Evolutionary conservation across 2,888 invertebrate species (phyloP).

Genomic region (Thera obeliscata): DNA sequence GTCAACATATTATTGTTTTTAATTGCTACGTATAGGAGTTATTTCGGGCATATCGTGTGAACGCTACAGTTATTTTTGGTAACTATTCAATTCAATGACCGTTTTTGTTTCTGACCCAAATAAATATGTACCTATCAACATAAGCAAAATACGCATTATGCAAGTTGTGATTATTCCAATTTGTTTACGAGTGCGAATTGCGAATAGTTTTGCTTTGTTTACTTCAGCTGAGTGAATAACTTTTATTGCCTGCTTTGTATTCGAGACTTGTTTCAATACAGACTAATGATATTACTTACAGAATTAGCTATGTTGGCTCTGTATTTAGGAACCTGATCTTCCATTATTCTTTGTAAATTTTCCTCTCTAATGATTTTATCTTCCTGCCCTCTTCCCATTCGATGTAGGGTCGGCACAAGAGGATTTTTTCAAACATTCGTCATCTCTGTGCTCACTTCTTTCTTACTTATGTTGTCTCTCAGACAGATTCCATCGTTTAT

Average conservation of each 20-base stretch:
- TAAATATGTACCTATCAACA: no score
- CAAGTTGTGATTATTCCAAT: constrained; percentile 34
- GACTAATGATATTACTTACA: constrained; percentile 31
- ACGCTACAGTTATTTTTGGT: not conserved
- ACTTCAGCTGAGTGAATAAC: constrained; percentile 54
- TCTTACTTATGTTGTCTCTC: no score
- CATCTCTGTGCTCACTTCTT: no score
- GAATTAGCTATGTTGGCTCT: constrained; percentile 17
- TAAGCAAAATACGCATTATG: constrained; percentile 16
- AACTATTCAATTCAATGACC: not conserved
- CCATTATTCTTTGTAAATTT: not conserved
- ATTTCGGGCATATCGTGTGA: constrained; percentile 6
- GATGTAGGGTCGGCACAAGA: no score
- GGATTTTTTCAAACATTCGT: no score
- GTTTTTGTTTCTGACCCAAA: constrained; percentile 22
- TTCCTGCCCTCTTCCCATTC: no score
- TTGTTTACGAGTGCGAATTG: constrained; percentile 39
- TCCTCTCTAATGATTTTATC: not conserved
- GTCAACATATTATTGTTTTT: constrained; percentile 4
- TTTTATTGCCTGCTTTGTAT: constrained; percentile 59
- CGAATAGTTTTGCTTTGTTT: constrained; percentile 53
- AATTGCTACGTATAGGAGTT: not conserved
- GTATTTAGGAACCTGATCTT: not conserved
- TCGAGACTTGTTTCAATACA: constrained; percentile 46
- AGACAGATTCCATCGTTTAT: no score